Evolutionary conservation across 2,888 invertebrate genomes (phyloP).

Genomic region (Lagria hirta): DNA sequence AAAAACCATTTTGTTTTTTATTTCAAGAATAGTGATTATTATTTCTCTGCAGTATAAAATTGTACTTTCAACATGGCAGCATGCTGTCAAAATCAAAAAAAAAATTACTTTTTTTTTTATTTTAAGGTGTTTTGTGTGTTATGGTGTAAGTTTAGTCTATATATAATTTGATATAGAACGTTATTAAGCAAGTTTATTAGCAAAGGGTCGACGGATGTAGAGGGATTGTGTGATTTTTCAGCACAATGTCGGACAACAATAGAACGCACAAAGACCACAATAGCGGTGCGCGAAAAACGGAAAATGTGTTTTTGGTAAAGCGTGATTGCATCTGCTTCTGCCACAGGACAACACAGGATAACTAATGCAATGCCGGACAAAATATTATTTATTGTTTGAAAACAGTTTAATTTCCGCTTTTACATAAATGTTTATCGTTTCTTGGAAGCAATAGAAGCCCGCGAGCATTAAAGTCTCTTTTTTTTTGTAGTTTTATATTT

Average conservation of each 20-base stretch:
- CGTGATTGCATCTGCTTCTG: constrained; percentile 16
- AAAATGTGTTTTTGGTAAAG: constrained; percentile 15
- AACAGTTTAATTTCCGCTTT: constrained; percentile 15
- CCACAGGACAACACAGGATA: constrained; percentile 8
- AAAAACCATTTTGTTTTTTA: too few species aligned
- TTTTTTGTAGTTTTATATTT: too few species aligned
- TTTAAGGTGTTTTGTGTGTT: too few species aligned
- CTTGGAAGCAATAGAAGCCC: too few species aligned
- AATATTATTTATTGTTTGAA: constrained; percentile 17
- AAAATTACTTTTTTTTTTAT: too few species aligned
- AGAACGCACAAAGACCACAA: constrained; percentile 9
- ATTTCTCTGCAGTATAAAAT: too few species aligned
- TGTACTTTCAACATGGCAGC: too few species aligned
- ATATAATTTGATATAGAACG: too few species aligned
- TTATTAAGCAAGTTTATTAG: constrained; percentile 14
- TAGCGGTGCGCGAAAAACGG: constrained; percentile 10
- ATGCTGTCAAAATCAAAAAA: too few species aligned
- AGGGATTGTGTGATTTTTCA: constrained; percentile 7
- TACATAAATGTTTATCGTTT: constrained; percentile 4
- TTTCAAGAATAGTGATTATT: too few species aligned
- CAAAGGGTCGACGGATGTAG: not conserved
- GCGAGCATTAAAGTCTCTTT: too few species aligned
- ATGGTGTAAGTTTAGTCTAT: too few species aligned
- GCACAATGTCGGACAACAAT: constrained; percentile 9
- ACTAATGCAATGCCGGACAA: constrained; percentile 14